These are phyloP conservation scores for Leptinotarsa peninsularis DNA, from an alignment of 2,888 invertebrate species.

Conservation along the genomic window DNA sequence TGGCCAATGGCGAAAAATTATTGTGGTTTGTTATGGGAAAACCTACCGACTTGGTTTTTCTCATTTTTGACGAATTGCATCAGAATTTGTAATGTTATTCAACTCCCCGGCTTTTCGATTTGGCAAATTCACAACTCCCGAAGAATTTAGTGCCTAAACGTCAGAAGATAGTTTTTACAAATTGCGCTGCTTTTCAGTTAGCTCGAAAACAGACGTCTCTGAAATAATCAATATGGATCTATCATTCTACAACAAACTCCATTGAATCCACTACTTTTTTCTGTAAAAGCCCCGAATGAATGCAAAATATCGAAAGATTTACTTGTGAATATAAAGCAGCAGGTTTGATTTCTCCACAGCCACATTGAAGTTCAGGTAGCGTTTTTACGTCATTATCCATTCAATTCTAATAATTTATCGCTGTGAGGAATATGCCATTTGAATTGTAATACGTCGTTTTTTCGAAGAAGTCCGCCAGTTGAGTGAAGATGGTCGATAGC, in stretches of 20 bases:
- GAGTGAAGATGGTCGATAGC: slow-evolving; percentile 5
- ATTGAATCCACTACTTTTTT: background rate
- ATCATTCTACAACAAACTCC: background rate
- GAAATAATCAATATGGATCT: background rate
- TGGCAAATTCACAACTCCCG: too few relatives aligned
- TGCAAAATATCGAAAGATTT: slow-evolving; percentile 12
- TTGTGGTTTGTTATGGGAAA: too few relatives aligned
- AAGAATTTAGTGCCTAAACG: too few relatives aligned
- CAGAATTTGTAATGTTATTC: too few relatives aligned
- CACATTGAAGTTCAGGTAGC: background rate
- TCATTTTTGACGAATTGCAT: too few relatives aligned
- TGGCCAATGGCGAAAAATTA: too few relatives aligned
- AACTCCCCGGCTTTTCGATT: too few relatives aligned
- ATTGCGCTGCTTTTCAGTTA: background rate
- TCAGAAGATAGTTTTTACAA: background rate
- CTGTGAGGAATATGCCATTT: slow-evolving; percentile 6
- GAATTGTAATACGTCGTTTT: slow-evolving; percentile 17
- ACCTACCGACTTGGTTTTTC: too few relatives aligned
- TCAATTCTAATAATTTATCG: slow-evolving; percentile 23
- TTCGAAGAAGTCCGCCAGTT: background rate
- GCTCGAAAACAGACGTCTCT: background rate
- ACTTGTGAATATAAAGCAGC: background rate
- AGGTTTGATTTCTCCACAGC: background rate
- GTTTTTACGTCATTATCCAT: slow-evolving; percentile 16
- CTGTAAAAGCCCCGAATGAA: background rate